A percentile compares a stretch with the other conserved stretches of the same genome.
phyloP scores from a whole-genome alignment of 92 coral and sea anemone genomes.

The Porites rus region DNA sequence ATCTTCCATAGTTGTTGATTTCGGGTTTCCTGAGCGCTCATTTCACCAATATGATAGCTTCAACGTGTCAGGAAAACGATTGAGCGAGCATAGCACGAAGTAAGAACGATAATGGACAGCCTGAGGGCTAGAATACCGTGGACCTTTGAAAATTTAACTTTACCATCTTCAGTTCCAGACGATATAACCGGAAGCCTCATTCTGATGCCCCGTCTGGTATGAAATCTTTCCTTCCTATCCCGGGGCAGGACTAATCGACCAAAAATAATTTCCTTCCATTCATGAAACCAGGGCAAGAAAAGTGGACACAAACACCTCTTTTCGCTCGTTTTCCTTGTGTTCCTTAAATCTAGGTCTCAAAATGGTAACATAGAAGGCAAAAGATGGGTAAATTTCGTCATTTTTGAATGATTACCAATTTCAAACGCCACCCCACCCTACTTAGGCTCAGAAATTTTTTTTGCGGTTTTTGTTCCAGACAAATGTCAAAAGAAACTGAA shows the following conservation, averaged over 20 bases:
- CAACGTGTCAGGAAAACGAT: background rate
- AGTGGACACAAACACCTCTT: too few species aligned
- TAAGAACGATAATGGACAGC: background rate
- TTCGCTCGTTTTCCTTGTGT: background rate
- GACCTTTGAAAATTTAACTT: conserved; percentile 27
- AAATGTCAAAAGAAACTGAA: conserved; percentile 21
- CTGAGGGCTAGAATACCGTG: conserved; percentile 7
- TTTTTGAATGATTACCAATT: background rate
- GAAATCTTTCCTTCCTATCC: conserved; percentile 1
- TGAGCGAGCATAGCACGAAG: conserved; percentile 20
- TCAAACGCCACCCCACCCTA: conserved; percentile 18
- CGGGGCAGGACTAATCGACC: conserved; percentile 1
- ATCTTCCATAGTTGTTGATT: conserved; percentile 41
- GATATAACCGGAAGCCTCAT: conserved; percentile 69
- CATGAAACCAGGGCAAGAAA: background rate
- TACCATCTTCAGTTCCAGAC: conserved; percentile 65
- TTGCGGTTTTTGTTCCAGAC: conserved; percentile 16
- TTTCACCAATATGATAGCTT: conserved; percentile 5
- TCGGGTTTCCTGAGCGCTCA: conserved; percentile 32
- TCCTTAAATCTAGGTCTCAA: background rate
- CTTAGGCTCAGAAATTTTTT: background rate
- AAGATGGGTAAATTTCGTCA: background rate
- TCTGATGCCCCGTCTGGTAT: conserved; percentile 66
- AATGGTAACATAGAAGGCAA: background rate
- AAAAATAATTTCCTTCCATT: background rate